Percentiles rank a stretch among this genome's conserved stretches.
Conservation (phyloP, 2,888 invertebrate species). For the Conistra vaccinii region DNA sequence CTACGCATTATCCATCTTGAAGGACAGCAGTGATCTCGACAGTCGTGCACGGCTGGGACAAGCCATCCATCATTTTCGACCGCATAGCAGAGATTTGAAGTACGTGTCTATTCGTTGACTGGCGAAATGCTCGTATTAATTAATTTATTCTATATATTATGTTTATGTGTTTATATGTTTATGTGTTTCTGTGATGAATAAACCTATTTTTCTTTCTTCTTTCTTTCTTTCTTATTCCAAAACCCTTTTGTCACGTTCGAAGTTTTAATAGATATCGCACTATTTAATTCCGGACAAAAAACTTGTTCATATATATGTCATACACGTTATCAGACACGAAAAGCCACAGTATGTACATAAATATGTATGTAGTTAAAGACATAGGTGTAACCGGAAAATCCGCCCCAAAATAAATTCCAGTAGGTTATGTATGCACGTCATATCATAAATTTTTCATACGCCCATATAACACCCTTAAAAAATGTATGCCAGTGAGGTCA, state of each 20-base stretch:
- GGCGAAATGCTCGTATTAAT: too few relatives aligned
- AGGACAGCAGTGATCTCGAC: background rate
- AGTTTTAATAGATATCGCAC: background rate
- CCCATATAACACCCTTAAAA: slow-evolving; percentile 51
- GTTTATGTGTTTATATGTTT: too few relatives aligned
- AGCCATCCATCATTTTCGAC: background rate
- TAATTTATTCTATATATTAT: too few relatives aligned
- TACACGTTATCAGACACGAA: too few relatives aligned
- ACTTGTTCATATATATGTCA: too few relatives aligned
- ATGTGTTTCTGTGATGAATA: too few relatives aligned
- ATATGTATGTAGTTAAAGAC: background rate
- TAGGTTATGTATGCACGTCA: slow-evolving; percentile 34
- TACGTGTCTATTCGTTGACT: background rate
- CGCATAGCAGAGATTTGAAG: background rate
- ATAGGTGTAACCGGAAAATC: background rate
- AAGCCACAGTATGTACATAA: background rate
- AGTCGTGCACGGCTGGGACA: background rate
- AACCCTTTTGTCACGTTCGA: background rate
- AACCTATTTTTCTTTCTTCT: too few relatives aligned
- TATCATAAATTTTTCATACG: slow-evolving; percentile 42
- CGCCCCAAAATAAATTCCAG: background rate
- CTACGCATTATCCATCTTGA: background rate
- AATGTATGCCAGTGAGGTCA: slow-evolving; percentile 51
- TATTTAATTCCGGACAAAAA: background rate
- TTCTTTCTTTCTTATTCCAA: too few relatives aligned